Conservation (phyloP, 2,888 invertebrate species). For the Synanthedon formicaeformis region DNA sequence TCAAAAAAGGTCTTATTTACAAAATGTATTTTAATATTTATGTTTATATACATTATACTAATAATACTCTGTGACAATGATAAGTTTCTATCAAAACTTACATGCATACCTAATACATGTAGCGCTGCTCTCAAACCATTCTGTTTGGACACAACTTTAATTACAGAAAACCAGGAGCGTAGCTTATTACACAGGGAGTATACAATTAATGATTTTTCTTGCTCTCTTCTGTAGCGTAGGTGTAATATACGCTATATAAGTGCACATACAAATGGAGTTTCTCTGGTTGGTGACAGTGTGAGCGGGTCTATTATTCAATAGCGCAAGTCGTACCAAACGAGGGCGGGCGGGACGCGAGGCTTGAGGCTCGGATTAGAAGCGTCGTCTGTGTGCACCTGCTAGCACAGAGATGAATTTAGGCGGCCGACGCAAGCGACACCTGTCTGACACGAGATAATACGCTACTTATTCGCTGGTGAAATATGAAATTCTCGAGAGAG, state of each 20-base stretch:
- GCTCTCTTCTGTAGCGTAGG: too few relatives aligned
- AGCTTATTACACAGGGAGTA: too few relatives aligned
- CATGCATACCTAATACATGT: too few relatives aligned
- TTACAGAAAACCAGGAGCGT: too few relatives aligned
- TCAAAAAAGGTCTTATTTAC: too few relatives aligned
- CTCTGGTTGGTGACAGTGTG: conserved; percentile 21
- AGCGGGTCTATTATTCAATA: conserved; percentile 28
- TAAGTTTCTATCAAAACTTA: too few relatives aligned
- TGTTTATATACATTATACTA: too few relatives aligned
- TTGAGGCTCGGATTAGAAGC: conserved; percentile 47
- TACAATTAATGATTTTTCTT: too few relatives aligned
- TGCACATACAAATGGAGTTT: conserved; percentile 21
- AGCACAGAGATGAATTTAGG: conserved; percentile 54
- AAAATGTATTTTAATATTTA: too few relatives aligned
- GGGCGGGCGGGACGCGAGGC: conserved; percentile 11
- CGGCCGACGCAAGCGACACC: conserved; percentile 55
- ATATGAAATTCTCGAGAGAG: conserved; percentile 52
- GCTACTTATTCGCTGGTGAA: conserved; percentile 58
- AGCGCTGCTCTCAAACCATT: too few relatives aligned
- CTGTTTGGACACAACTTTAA: too few relatives aligned
- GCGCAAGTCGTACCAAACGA: conserved; percentile 21
- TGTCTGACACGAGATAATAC: conserved; percentile 59
- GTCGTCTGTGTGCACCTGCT: conserved; percentile 51
- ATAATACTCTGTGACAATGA: too few relatives aligned
- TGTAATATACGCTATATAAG: background rate